Base-by-base conservation (phyloP, 2,888 invertebrate species). In the Morpho deidamia region DNA sequence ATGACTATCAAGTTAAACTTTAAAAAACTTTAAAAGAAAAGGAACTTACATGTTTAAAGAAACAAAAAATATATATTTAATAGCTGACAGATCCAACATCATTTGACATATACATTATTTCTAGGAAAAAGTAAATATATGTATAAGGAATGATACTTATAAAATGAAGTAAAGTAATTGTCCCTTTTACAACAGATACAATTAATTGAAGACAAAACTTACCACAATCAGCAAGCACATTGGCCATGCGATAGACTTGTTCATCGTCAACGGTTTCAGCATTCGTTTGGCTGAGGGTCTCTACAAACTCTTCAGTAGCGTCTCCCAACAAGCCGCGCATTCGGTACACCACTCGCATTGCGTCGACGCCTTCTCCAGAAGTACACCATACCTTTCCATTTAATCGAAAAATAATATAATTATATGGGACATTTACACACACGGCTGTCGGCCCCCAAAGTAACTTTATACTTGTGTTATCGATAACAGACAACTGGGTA, bases 241-340 rank as follows among this genome's bases (percentile, higher is more conserved):
- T 89, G 1, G 89, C 89, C 89, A 89, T 89, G 41, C 89, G 79
- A 78, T 97, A 99, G 0, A 97, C 94, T 73, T 98, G 96, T 74
- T 99, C 99, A 68, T 97, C 97, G 75, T 99, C 97, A 1, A 98
- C 95, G 4, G 93, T 91, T 94, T 97, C 86, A 92, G 96, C 74
- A 94, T 96, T 81, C 83, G 93, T 81, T 94, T 97, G 70, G 61
- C 95, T 96, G 37, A 99, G 90, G 1, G 96, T 96, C 87, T 99
- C 98, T 9, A 99, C 96, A 80, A 99, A 99, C 84, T 99, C 99
- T 77, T 99, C 99, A 0, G 99, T 99, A 0, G 99, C 99, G 83
- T 99, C 99, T 1, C 99, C 99, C 8, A 99, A 92, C 53, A 99
- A 86, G 0, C 99, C 99, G 55, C 99, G 92, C 99, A 99, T 99